Conservation (phyloP, 2,797 vertebrate genomes). For the Morelia viridis region DNA sequence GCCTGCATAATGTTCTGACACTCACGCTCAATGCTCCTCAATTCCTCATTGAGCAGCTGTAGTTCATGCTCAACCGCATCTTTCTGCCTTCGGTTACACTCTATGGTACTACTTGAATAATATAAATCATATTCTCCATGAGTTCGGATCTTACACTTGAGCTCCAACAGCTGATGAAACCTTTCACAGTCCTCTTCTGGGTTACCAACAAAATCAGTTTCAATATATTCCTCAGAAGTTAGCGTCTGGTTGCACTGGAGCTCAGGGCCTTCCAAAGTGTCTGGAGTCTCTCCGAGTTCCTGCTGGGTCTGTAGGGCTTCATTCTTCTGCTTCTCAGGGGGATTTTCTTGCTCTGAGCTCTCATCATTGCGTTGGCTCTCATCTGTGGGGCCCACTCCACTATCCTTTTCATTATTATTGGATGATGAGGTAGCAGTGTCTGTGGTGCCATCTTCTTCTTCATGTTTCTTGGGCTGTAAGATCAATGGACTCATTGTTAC, state of each 20-base stretch:
- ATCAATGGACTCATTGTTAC: conserved; percentile 49
- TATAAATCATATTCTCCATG: conserved; percentile 91
- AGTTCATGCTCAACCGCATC: conserved; percentile 89
- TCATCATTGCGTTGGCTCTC: conserved; percentile 81
- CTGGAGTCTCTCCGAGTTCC: conserved; percentile 73
- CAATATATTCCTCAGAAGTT: conserved; percentile 69
- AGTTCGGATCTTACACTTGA: conserved; percentile 94
- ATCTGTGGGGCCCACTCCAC: conserved; percentile 79
- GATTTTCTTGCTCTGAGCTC: conserved; percentile 85
- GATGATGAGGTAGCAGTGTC: conserved; percentile 92
- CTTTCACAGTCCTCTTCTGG: conserved; percentile 84
- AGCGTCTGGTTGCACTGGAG: conserved; percentile 72
- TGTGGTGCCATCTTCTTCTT: conserved; percentile 86
- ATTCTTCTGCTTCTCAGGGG: conserved; percentile 78
- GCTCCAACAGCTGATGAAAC: conserved; percentile 91
- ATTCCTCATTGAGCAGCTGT: conserved; percentile 92
- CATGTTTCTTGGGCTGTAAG: conserved; percentile 79
- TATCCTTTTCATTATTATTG: conserved; percentile 83
- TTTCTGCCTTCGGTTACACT: conserved; percentile 85
- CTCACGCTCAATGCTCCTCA: conserved; percentile 92
- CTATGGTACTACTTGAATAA: conserved; percentile 89
- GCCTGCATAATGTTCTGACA: conserved; percentile 98
- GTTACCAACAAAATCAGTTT: conserved; percentile 73
- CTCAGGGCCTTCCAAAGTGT: conserved; percentile 69
- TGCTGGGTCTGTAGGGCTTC: conserved; percentile 78